Evolutionary conservation across 2,888 invertebrate species (phyloP), one percentile per base, ranked within the genome.

Genomic region (Rhamnusium bicolor): DNA sequence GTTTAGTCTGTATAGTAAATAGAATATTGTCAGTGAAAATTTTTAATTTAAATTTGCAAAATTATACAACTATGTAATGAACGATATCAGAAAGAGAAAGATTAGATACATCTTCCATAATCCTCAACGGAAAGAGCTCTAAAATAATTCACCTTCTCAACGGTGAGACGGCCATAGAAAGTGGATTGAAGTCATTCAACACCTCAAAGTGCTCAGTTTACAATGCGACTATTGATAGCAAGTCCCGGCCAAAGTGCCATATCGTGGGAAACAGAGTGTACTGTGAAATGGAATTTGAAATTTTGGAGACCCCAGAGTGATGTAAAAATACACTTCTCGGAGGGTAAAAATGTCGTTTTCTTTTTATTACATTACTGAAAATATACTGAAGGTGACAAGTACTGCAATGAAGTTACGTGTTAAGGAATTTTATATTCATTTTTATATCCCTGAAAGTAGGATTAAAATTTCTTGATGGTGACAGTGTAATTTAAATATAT

Each of bases 281-380:
- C 83, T 80, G 83, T 83, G 85, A 87, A 88, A 88, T 88, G 87
- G 88, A 88, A 89, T 88, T 88, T 88, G 87, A 88, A 89, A 88
- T 88, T 89, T 86, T 86, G 85, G 85, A 84, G 86, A 84, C 88
- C 87, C 88, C 79, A 85, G 88, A 88, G 89, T 88, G 87, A 86
- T 87, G 87, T 88, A 88, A 88, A 88, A 88, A 87, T 88, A 88
- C 87, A 87, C 87, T 86, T 85, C 85, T 83, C 83, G 79, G 83
- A 85, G 85, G 86, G 85, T 85, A 85, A 84, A 82, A 85, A 85
- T 84, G 86, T 84, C 86, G 87, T 87, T 87, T 86, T 84, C 86
- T 85, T 86, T 86, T 87, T 87, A 87, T 87, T 86, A 84, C 86
- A 87, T 87, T 87, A 87, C 86, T 79, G 85, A 85, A 85, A 86